Conservation (phyloP, 92 coral and sea anemone genomes). For the Galaxea fascicularis region DNA sequence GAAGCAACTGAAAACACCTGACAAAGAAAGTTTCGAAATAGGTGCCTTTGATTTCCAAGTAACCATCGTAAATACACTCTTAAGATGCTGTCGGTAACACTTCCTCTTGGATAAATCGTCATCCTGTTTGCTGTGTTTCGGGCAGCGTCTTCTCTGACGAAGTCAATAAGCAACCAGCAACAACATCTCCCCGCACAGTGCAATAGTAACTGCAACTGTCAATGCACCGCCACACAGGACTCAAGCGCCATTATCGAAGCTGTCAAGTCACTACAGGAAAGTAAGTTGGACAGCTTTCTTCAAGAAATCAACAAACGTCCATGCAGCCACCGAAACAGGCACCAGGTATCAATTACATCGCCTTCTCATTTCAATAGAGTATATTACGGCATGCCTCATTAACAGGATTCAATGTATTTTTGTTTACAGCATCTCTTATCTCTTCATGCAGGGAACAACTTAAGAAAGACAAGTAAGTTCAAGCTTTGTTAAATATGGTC, state of each 20-base stretch:
- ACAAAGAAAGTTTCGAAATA: too few relatives aligned
- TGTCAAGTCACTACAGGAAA: background rate
- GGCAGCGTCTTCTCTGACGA: background rate
- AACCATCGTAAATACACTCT: background rate
- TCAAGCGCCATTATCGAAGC: background rate
- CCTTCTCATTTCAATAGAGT: too few relatives aligned
- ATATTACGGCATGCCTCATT: too few relatives aligned
- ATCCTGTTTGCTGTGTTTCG: background rate
- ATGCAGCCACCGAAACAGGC: background rate
- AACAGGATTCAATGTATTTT: too few relatives aligned
- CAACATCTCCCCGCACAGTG: background rate
- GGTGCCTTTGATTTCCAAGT: too few relatives aligned
- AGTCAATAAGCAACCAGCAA: background rate
- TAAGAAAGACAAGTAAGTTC: constrained; percentile 11
- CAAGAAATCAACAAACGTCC: background rate
- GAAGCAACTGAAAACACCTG: too few relatives aligned
- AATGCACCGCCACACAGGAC: background rate
- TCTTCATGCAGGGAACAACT: constrained; percentile 15
- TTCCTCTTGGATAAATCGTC: background rate
- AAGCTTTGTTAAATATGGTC: too few relatives aligned
- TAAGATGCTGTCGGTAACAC: background rate
- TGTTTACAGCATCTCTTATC: background rate
- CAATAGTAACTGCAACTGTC: constrained; percentile 12
- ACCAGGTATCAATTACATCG: background rate
- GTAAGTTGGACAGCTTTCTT: background rate